Evolutionary conservation across 1,140 invertebrate genomes (phyloP).

Genomic region (Cydia pomonella): DNA sequence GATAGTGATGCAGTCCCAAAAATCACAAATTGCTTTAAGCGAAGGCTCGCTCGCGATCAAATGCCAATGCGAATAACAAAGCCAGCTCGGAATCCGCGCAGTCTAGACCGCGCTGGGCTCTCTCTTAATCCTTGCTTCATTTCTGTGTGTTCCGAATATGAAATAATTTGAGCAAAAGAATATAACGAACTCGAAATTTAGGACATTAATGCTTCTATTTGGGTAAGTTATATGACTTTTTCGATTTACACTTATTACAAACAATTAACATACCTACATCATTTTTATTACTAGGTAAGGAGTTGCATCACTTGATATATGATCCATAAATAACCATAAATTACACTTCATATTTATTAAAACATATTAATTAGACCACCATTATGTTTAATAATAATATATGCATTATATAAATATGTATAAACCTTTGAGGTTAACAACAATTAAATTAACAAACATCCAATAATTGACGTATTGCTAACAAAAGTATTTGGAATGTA

Average conservation of each 20-base stretch:
- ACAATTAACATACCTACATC: slow-evolving; percentile 14
- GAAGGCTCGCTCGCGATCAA: background rate
- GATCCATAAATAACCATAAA: background rate
- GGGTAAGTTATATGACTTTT: too few relatives aligned
- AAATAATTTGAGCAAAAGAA: background rate
- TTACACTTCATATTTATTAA: slow-evolving; percentile 11
- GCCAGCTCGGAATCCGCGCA: background rate
- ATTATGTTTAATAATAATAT: background rate
- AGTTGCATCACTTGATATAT: background rate
- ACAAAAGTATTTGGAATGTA: slow-evolving; percentile 32
- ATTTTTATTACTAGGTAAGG: slow-evolving; percentile 24
- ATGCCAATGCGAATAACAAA: background rate
- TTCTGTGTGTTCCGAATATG: background rate
- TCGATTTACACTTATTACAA: background rate
- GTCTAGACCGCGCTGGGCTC: background rate
- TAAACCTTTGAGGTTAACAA: slow-evolving; percentile 21
- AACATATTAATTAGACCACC: slow-evolving; percentile 30
- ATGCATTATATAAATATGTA: slow-evolving; percentile 15
- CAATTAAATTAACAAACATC: slow-evolving; percentile 26
- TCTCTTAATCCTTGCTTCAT: background rate
- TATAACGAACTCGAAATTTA: background rate
- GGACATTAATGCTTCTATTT: too few relatives aligned
- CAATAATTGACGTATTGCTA: slow-evolving; percentile 27
- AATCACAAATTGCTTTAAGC: too few relatives aligned
- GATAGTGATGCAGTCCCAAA: too few relatives aligned